Evolutionary conservation across 2,113 vertebrate species (phyloP).

Genomic region (Anolis carolinensis): DNA sequence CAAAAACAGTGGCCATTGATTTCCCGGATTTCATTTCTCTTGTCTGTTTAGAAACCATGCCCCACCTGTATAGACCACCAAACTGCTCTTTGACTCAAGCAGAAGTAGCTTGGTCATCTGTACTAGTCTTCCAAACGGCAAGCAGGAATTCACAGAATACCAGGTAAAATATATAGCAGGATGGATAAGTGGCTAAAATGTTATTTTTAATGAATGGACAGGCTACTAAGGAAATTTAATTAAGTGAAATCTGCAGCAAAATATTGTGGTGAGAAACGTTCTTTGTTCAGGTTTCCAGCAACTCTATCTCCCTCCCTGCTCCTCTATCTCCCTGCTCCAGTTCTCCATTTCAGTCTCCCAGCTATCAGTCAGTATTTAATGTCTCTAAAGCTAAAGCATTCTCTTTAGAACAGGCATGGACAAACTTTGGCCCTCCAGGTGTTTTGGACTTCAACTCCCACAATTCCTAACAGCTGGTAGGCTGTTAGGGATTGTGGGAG

Average conservation of each 20-base stretch:
- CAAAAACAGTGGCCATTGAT: not conserved
- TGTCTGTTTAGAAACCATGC: not conserved
- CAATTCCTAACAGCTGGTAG: too few relatives aligned
- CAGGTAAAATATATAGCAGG: not conserved
- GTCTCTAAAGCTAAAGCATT: too few relatives aligned
- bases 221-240: not conserved
- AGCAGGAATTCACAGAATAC: not conserved
- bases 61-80: not conserved
- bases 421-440: too few relatives aligned
- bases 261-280: not conserved
- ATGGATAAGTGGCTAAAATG: too few relatives aligned
- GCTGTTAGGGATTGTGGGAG: too few relatives aligned
- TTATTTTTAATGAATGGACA: too few relatives aligned
- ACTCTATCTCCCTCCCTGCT: not conserved
- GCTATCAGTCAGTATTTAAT: not conserved
- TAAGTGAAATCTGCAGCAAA: not conserved
- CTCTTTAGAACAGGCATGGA: too few relatives aligned
- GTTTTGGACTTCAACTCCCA: too few relatives aligned
- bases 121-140: not conserved
- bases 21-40: too few relatives aligned
- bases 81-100: not conserved
- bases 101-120: too few relatives aligned
- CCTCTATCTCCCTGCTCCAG: too few relatives aligned
- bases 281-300: not conserved
- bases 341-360: not conserved